Evolutionary conservation across 2,888 invertebrate genomes (phyloP).

Genomic region (Gastracanthus pulcherrimus): DNA sequence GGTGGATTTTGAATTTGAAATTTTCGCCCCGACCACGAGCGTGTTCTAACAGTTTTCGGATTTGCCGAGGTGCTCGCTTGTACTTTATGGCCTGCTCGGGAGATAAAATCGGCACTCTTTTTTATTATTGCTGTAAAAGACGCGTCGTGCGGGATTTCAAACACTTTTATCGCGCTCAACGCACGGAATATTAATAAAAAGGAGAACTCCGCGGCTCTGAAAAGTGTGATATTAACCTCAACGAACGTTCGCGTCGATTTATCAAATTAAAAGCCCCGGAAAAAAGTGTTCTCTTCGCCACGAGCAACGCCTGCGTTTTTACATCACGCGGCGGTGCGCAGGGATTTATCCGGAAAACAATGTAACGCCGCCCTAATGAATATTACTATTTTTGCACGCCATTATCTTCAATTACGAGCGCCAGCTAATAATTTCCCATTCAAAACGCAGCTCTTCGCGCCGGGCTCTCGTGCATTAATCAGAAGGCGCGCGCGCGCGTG

Average conservation of each 20-base stretch:
- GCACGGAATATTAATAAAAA: too few relatives aligned
- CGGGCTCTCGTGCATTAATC: neutral
- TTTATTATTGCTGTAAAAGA: neutral
- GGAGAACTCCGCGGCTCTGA: neutral
- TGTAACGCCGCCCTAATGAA: neutral
- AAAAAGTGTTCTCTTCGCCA: neutral
- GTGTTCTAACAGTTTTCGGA: constrained; percentile 3
- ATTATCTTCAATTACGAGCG: constrained; percentile 8
- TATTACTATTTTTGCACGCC: neutral
- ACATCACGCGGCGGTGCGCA: neutral
- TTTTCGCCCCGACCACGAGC: neutral
- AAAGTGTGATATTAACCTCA: neutral
- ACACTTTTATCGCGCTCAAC: neutral
- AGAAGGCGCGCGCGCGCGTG: neutral
- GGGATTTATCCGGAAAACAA: neutral
- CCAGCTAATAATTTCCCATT: constrained; percentile 23
- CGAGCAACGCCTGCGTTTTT: too few relatives aligned
- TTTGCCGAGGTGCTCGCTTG: constrained; percentile 8
- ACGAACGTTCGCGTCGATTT: neutral
- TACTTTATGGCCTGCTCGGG: constrained; percentile 2
- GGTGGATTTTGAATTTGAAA: constrained; percentile 12
- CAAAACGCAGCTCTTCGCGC: neutral
- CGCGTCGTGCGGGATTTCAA: neutral
- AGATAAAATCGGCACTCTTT: neutral
- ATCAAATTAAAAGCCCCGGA: neutral